A percentile compares a stretch with the other conserved stretches of the same genome.
Evolutionary conservation across 2,797 vertebrate species (phyloP).

Genomic region (Sciurus vulgaris): DNA sequence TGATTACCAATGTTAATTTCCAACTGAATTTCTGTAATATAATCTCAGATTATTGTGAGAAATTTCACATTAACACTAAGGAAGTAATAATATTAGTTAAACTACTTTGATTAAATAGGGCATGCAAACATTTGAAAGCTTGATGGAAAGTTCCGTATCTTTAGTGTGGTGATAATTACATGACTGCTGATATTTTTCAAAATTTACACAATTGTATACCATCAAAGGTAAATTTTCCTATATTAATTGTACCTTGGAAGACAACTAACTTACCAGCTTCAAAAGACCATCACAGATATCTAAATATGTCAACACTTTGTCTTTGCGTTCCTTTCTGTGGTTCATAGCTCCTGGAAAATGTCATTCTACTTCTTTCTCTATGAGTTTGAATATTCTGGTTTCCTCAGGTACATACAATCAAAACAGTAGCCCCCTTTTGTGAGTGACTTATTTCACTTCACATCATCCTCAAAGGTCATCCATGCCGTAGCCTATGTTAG

Average conservation of each 20-base stretch:
- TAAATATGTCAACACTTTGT: background rate
- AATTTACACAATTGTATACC: background rate
- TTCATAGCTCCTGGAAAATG: background rate
- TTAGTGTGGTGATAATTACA: background rate
- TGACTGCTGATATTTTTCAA: background rate
- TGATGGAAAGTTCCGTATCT: background rate
- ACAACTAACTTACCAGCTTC: background rate
- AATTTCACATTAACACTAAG: background rate
- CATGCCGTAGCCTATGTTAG: background rate
- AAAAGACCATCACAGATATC: background rate
- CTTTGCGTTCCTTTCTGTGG: background rate
- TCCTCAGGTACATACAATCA: background rate
- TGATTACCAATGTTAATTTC: background rate
- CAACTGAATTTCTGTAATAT: background rate
- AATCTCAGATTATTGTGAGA: background rate
- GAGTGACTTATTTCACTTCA: background rate
- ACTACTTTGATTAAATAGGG: background rate
- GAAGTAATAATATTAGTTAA: background rate
- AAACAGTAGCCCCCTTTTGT: background rate
- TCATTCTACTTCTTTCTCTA: background rate
- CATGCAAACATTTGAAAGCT: background rate
- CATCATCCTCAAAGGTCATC: background rate
- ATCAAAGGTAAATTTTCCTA: background rate
- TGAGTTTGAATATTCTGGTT: background rate
- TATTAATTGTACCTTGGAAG: conserved; percentile 10